Evolutionary conservation across 2,797 vertebrate genomes (phyloP).

Genomic region (Sphenopsis melanotis): DNA sequence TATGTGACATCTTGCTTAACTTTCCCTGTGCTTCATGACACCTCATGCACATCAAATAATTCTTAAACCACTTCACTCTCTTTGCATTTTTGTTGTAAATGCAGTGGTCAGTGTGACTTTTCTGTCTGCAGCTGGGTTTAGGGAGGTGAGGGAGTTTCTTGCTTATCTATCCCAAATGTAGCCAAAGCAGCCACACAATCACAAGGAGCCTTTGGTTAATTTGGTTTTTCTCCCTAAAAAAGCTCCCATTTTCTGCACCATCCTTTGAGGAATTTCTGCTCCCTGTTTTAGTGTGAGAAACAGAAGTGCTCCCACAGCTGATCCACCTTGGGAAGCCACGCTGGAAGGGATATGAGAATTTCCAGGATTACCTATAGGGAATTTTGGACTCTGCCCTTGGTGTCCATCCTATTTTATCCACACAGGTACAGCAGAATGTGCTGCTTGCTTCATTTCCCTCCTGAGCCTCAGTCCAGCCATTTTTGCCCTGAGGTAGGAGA

Average conservation of each 20-base stretch:
- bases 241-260: not conserved
- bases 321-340: not conserved
- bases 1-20: not conserved
- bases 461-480: not conserved
- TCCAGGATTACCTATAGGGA: not conserved
- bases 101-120: not conserved
- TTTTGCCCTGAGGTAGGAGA: not conserved
- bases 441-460: not conserved
- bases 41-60: not conserved
- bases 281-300: not conserved
- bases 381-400: rapidly evolving
- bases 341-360: not conserved
- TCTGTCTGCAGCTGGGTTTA: not conserved
- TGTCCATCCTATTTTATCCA: not conserved
- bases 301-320: rapidly evolving
- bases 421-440: not conserved
- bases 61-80: not conserved
- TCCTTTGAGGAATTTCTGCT: not conserved
- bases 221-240: not conserved
- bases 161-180: not conserved
- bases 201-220: not conserved
- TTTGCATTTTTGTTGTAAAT: not conserved
- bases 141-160: not conserved
- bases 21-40: not conserved
- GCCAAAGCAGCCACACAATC: not conserved